Evolutionary conservation across 2,888 invertebrate genomes (phyloP), one percentile per base, ranked within the genome.

Genomic region (Cerceris rybyensis): DNA sequence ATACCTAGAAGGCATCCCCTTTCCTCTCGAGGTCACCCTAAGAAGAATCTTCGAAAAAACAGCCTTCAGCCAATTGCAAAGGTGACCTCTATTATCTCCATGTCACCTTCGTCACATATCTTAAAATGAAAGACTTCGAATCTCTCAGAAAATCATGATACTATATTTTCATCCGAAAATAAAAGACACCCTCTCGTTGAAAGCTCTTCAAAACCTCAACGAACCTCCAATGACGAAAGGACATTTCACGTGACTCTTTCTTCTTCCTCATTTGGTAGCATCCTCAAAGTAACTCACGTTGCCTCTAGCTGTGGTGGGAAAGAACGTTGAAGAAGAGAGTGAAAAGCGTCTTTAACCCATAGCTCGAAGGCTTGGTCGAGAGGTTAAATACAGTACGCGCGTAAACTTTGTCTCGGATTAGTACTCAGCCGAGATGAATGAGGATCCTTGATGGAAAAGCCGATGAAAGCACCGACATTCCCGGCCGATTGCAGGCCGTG

Each of bases 391-490:
- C 14, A 42, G 46, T 59, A 8, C 57, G 0, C 7, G 39, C 6
- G 16, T 13, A n/a, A 5, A 9, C 42, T 58, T 63, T 7, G 14
- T 43, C 46, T 39, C 55, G 28, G 64, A 75, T 75, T 75, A 75
- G n/a, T 54, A 14, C 0, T 0, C 17, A 6, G 11, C 14, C 0
- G 6, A 9, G 63, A 55, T 50, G 70, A 75, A 75, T 50, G 52
- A 7, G 7, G 42, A 57, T 17, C 9, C 17, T n/a, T 42, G 75
- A 79, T 70, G 41, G 70, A 50, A 63, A 58, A 57, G 11, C 65
- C 60, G 67, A 64, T 70, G 78, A 80, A 78, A 78, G 78, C 72
- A 39, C 39, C 60, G 70, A 54, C 68, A 28, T 77, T 60, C 59
- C 28, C 6, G 58, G 39, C 61, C 65, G 68, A 69, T 72, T 79